Percentiles rank a stretch among this genome's conserved stretches.
Evolutionary conservation across 2,113 vertebrate species (phyloP).

Genomic region (Xiphophorus couchianus): DNA sequence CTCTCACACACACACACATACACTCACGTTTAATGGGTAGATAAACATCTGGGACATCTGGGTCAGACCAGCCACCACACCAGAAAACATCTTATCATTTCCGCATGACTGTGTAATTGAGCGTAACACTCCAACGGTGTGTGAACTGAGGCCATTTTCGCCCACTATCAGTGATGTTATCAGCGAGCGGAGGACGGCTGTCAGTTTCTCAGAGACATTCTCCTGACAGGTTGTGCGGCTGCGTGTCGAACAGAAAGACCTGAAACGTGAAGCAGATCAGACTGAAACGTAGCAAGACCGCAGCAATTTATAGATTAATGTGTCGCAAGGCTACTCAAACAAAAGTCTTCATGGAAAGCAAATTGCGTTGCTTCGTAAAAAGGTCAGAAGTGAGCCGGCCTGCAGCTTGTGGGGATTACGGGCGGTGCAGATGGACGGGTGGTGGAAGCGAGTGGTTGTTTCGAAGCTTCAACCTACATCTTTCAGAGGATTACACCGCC

Average conservation of each 20-base stretch:
- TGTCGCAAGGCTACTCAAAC: neutral
- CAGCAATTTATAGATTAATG: neutral
- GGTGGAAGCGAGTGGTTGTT: neutral
- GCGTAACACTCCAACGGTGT: neutral
- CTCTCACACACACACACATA: conserved; percentile 1
- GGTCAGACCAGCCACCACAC: neutral
- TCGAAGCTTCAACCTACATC: neutral
- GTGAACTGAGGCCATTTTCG: neutral
- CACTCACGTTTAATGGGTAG: neutral
- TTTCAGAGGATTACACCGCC: neutral
- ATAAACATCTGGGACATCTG: neutral
- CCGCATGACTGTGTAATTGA: conserved; percentile 1
- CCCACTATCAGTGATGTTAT: conserved; percentile 4
- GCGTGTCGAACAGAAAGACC: neutral
- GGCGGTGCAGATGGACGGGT: neutral
- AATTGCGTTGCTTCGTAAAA: neutral
- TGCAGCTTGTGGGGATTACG: neutral
- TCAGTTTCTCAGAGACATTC: neutral
- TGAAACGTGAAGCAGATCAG: neutral
- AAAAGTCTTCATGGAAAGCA: neutral
- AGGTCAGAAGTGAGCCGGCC: neutral
- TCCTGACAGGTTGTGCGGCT: neutral
- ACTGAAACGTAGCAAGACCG: neutral
- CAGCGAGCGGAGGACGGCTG: neutral
- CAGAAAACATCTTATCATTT: conserved; percentile 19